A percentile compares a stretch with the other conserved stretches of the same genome.
Conservation (phyloP, 2,113 vertebrate genomes). For the Carettochelys insculpta region DNA sequence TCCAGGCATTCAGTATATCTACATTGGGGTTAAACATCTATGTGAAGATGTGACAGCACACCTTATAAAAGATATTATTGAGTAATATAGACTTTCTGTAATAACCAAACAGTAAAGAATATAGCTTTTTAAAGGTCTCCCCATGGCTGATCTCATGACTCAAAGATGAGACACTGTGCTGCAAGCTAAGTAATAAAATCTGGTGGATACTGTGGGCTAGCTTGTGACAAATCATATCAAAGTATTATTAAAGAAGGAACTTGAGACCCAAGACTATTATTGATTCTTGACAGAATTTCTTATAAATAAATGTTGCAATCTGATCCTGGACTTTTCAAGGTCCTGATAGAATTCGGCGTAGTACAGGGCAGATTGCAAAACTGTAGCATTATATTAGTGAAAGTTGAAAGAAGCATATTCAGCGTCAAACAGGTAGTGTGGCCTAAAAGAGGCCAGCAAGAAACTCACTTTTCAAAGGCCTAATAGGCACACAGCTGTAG, state of each 20-base stretch:
- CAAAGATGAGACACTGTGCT: constrained; percentile 88
- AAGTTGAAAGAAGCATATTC: constrained; percentile 72
- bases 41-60: constrained; percentile 85
- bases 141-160: constrained; percentile 88
- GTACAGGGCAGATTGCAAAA: constrained; percentile 81
- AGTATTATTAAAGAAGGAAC: constrained; percentile 95
- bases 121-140: constrained; percentile 88
- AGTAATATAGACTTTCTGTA: constrained; percentile 89
- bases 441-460: constrained; percentile 76
- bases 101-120: constrained; percentile 90
- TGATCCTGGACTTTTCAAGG: constrained; percentile 81
- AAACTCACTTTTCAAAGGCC: constrained; percentile 70
- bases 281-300: constrained; percentile 94
- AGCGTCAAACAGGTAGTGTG: constrained; percentile 71
- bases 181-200: constrained; percentile 92
- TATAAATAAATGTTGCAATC: constrained; percentile 92
- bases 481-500: constrained; percentile 42
- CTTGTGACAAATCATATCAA: constrained; percentile 95
- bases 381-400: constrained; percentile 79
- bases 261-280: constrained; percentile 90
- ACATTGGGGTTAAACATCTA: constrained; percentile 84
- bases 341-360: constrained; percentile 84
- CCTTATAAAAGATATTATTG: constrained; percentile 87
- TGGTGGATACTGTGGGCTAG: constrained; percentile 84
- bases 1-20: constrained; percentile 80